Evolutionary conservation across 2,113 vertebrate genomes (phyloP).

Genomic region (Tonatia bakeri): DNA sequence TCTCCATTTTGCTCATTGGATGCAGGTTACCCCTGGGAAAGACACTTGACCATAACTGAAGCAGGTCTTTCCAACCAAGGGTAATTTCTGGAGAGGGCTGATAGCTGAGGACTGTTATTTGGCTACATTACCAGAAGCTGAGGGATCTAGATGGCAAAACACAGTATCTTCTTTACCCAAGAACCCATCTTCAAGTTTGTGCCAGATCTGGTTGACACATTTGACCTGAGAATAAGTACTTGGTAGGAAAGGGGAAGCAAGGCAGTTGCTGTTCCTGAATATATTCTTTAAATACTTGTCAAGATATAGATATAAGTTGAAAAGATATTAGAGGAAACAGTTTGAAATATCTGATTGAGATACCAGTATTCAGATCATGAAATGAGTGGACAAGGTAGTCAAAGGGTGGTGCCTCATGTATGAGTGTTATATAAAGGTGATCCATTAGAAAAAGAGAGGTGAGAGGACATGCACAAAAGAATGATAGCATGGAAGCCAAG

Average conservation of each 20-base stretch:
- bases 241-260: neutral
- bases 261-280: neutral
- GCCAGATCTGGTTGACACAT: neutral
- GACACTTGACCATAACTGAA: slow-evolving; percentile 13
- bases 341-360: slow-evolving; percentile 30
- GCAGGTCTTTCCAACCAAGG: slow-evolving; percentile 3
- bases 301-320: neutral
- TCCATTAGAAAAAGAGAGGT: neutral
- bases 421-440: neutral
- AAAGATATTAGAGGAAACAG: neutral
- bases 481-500: neutral
- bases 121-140: slow-evolving; percentile 20
- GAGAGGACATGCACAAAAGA: neutral
- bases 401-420: neutral
- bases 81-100: neutral
- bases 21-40: slow-evolving; percentile 1
- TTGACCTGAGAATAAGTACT: slow-evolving; percentile 20
- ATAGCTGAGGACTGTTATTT: slow-evolving; percentile 29
- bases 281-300: slow-evolving; percentile 17
- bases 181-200: neutral
- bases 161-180: slow-evolving; percentile 1
- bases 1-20: neutral
- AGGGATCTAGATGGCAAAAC: neutral
- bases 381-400: neutral
- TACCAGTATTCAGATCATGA: neutral